A percentile compares a stretch with the other conserved stretches of the same genome.
Evolutionary conservation across 2,888 invertebrate species (phyloP).

Genomic region (Cactoblastis cactorum): DNA sequence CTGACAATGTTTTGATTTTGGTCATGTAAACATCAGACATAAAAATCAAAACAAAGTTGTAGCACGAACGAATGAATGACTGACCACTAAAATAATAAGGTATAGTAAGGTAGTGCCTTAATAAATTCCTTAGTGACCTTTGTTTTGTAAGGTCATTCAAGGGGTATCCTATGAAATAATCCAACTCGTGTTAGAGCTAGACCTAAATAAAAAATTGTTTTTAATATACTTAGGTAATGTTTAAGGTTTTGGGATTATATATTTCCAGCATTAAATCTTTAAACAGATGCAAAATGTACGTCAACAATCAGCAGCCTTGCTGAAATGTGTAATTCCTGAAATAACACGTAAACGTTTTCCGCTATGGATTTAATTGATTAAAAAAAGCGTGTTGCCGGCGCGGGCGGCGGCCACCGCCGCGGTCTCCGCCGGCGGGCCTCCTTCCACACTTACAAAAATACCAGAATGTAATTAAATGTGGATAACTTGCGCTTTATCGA

Average conservation of each 20-base stretch:
- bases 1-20: conserved; percentile 47
- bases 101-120: no score
- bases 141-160: no score
- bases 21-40: conserved; percentile 22
- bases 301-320: background rate
- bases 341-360: conserved; percentile 1
- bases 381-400: conserved; percentile 19
- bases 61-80: background rate
- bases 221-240: no score
- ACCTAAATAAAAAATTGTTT: no score
- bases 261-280: conserved; percentile 22
- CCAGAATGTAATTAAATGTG: conserved; percentile 78
- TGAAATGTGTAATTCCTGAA: conserved; percentile 1
- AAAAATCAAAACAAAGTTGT: background rate
- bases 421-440: conserved; percentile 68
- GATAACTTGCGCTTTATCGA: conserved; percentile 77
- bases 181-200: no score
- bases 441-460: conserved; percentile 75
- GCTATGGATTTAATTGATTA: conserved; percentile 14
- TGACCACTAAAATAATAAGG: no score
- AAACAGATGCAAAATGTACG: background rate
- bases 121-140: no score
- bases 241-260: background rate
- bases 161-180: no score
- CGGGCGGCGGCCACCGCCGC: conserved; percentile 53